Conservation (phyloP, 2,113 vertebrate species). For the Trogon melanurus region DNA sequence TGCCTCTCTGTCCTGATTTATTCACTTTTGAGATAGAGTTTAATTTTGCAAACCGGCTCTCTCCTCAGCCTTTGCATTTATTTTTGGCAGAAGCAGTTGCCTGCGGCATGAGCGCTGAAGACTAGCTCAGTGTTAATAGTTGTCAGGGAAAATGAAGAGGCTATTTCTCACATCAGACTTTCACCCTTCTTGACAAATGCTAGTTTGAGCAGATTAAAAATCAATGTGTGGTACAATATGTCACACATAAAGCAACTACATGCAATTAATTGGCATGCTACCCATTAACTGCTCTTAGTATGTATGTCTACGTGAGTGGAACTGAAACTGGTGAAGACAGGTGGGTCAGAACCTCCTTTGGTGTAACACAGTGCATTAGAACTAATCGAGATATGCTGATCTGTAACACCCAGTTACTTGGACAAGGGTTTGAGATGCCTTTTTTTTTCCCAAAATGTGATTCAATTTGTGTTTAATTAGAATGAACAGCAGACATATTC, state of each 20-base stretch:
- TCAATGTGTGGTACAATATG: conserved; percentile 62
- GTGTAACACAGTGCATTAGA: background rate
- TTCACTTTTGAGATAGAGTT: conserved; percentile 32
- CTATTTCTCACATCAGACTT: conserved; percentile 58
- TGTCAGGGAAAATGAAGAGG: conserved; percentile 67
- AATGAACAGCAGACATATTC: background rate
- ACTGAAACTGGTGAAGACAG: background rate
- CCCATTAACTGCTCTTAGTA: conserved; percentile 37
- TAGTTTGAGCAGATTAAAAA: conserved; percentile 67
- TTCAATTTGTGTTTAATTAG: background rate
- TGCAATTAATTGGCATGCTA: conserved; percentile 49
- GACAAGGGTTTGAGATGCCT: background rate
- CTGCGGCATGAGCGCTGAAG: background rate
- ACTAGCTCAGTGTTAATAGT: conserved; percentile 47
- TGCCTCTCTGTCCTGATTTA: conserved; percentile 9
- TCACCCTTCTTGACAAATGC: conserved; percentile 57
- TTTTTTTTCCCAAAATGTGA: background rate
- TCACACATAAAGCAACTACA: conserved; percentile 46
- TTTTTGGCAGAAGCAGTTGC: conserved; percentile 30
- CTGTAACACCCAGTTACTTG: background rate
- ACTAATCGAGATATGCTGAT: background rate
- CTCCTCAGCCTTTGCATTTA: conserved; percentile 5
- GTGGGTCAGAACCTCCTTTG: conserved; percentile 3
- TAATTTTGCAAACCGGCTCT: conserved; percentile 10
- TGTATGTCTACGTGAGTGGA: background rate